Conservation (phyloP, 2,888 invertebrate species). For the Cheilosia urbana region DNA sequence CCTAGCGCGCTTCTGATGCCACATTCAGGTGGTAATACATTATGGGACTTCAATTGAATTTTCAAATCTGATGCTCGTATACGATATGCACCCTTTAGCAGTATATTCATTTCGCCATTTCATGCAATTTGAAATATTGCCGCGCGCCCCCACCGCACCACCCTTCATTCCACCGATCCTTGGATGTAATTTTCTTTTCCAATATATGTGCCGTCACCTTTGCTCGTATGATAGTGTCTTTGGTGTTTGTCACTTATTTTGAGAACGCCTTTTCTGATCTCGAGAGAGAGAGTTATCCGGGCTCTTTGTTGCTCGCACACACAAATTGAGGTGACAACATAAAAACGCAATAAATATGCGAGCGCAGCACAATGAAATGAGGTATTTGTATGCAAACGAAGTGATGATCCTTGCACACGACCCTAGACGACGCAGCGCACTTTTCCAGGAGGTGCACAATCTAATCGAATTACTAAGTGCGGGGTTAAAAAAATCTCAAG, state of each 20-base stretch:
- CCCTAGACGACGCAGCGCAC: not conserved
- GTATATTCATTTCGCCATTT: constrained; percentile 65
- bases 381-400: constrained; percentile 70
- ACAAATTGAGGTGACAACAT: constrained; percentile 70
- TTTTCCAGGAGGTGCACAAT: constrained; percentile 43
- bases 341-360: constrained; percentile 73
- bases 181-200: constrained; percentile 38
- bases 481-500: constrained; percentile 49
- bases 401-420: constrained; percentile 59
- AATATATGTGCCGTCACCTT: constrained; percentile 28
- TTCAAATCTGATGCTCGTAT: constrained; percentile 73
- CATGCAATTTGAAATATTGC: constrained; percentile 68
- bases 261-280: constrained; percentile 10
- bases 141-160: not conserved
- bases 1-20: constrained; percentile 25
- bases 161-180: constrained; percentile 3
- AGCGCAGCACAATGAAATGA: constrained; percentile 52
- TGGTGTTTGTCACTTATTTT: constrained; percentile 13
- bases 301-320: constrained; percentile 24
- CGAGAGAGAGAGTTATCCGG: not conserved
- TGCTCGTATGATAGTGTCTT: constrained; percentile 22
- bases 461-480: constrained; percentile 59
- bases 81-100: constrained; percentile 60
- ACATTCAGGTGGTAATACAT: constrained; percentile 67
- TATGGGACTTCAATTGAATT: constrained; percentile 71